Evolutionary conservation across 2,797 vertebrate species (phyloP), one percentile per base, ranked within the genome.

Genomic region (Myripristis murdjan): DNA sequence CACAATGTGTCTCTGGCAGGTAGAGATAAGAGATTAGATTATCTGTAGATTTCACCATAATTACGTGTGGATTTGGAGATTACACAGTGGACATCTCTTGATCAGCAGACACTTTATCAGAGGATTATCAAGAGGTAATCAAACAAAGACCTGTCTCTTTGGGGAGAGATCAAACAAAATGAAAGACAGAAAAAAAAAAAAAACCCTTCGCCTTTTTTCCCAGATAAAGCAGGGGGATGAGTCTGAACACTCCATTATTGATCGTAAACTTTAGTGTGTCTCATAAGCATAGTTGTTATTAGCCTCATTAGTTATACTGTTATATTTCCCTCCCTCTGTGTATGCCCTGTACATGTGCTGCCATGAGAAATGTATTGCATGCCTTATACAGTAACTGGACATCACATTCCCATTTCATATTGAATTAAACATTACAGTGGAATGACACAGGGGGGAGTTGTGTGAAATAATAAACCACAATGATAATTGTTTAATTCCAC

Each of bases 401-500:
- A 28, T 43, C 15, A n/a, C 16, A 16, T 39, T 62, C n/a, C 23
- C 2, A 15, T 58, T 28, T 59, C 33, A 60, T 16, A n/a, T 48
- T 49, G 18, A 54, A 33, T 49, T 59, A 43, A 67, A 57, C 37
- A 49, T 82, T 56, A 70, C 26, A 70, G 37, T 57, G 33, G 33
- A 64, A 43, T 58, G 70, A 46, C 46, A 73, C 60, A 64, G 41
- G 28, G 15, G 62, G 51, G 31, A 74, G 52, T 55, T 65, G 53
- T 58, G 31, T 61, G 46, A 93, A 94, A 87, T 88, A 83, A 68
- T 58, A 89, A 81, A 31, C 85, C 39, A 75, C 5, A 79, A 65
- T 70, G 74, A 83, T 94, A 92, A 94, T 92, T 93, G 90, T 93
- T 86, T 90, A 85, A 87, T 92, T 92, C 89, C 65, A 64, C 75